Conservation (phyloP, 2,888 invertebrate species). For the Hemistola chrysoprasaria region DNA sequence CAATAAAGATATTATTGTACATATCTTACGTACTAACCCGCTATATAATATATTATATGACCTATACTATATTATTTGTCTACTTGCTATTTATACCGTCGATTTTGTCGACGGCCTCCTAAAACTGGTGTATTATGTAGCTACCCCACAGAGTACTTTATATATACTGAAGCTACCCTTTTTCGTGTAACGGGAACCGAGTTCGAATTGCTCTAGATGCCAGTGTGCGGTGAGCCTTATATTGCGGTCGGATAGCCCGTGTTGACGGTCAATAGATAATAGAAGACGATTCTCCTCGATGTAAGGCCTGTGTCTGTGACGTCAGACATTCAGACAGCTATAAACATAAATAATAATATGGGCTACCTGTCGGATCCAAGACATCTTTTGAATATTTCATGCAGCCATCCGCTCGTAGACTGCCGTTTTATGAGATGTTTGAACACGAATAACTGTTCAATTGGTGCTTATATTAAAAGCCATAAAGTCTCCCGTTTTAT, state of each 20-base stretch:
- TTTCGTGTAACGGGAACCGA: too few relatives aligned
- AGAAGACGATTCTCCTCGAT: conserved; percentile 6
- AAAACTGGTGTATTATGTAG: too few relatives aligned
- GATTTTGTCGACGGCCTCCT: too few relatives aligned
- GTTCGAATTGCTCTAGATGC: too few relatives aligned
- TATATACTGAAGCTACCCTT: too few relatives aligned
- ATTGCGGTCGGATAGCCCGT: conserved; percentile 32
- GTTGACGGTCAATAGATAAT: conserved; percentile 14
- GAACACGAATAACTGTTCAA: conserved; percentile 12
- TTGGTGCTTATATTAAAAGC: conserved; percentile 9
- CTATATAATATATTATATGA: too few relatives aligned
- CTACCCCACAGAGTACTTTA: too few relatives aligned
- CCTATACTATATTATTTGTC: too few relatives aligned
- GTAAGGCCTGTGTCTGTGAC: conserved; percentile 7
- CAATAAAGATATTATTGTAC: too few relatives aligned
- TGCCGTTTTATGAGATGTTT: conserved; percentile 16
- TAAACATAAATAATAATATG: conserved; percentile 8
- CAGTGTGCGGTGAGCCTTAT: conserved; percentile 38
- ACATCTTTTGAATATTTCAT: conserved; percentile 19
- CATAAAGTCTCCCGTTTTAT: too few relatives aligned
- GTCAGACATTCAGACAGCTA: conserved; percentile 9
- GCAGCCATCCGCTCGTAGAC: conserved; percentile 8
- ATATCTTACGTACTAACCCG: too few relatives aligned
- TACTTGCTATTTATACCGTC: too few relatives aligned
- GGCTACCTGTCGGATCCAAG: conserved; percentile 12